Evolutionary conservation across 2,797 vertebrate species (phyloP), one percentile per base, ranked within the genome.

Genomic region (Pseudotriccus pelzelni): DNA sequence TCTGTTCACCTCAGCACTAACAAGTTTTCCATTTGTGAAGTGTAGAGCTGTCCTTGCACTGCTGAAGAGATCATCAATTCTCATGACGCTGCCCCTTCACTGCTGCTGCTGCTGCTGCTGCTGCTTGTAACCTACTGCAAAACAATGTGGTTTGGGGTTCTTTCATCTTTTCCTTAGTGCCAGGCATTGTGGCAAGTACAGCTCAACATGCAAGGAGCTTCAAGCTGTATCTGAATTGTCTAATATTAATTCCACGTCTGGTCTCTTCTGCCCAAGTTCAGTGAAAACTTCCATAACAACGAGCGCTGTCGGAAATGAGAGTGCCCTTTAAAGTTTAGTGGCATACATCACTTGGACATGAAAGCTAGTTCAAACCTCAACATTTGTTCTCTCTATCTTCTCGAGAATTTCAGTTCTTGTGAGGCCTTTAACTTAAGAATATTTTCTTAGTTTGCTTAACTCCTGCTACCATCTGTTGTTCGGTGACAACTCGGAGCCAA

Each of bases 391-490:
- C 84, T 72, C 12, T 60, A 14, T 94, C 81, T 94, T 79, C 89
- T 79, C 1, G 4, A 74, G 84, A 79, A 46, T 87, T 92, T 88
- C 67, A 70, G 39, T 86, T 88, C 93, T 94, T 89, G n/a, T 1
- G 37, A 85, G 64, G 79, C 80, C 92, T 95, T 94, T 89, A 93
- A 93, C 88, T 95, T 76, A n/a, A 30, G 95, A 94, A 70, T 95
- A 86, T 93, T 94, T 92, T 90, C 91, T 78, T 72, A 56, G 88
- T 94, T 94, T 95, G 88, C 94, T 94, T 95, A 90, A 84, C 93
- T 95, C 73, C 30, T 94, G 94, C 80, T 91, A 80, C 95, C 95
- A 97, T 97, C 95, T 97, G 96, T 90, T 96, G 84, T 97, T 96
- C 94, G 55, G 90, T 90, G 90, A 84, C 88, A 67, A 32, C 84